These are phyloP conservation scores for Mesocricetus auratus DNA, from an alignment of 2,113 vertebrate genomes.

Conservation along the genomic window DNA sequence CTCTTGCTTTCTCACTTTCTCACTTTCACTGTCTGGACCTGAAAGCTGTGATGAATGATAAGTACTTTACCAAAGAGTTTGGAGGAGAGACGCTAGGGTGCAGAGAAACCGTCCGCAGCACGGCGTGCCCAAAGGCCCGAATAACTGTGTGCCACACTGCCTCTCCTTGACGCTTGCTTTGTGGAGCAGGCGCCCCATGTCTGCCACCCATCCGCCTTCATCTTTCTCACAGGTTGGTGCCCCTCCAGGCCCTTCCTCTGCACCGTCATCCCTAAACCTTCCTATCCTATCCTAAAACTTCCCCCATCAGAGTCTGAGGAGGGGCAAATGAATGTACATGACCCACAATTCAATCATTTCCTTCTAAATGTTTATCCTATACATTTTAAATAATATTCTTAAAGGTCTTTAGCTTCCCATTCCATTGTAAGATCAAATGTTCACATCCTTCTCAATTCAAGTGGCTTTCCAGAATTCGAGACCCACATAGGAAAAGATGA, in stretches of 20 bases:
- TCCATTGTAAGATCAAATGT: conserved; percentile 26
- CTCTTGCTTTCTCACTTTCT: neutral
- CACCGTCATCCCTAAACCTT: neutral
- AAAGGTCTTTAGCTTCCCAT: conserved; percentile 20
- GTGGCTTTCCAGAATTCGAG: conserved; percentile 31
- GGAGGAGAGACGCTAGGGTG: neutral
- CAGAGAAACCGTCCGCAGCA: neutral
- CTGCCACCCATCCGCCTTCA: neutral
- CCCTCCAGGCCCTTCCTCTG: neutral
- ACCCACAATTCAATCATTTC: neutral
- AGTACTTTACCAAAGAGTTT: neutral
- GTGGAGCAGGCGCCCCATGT: too few relatives aligned
- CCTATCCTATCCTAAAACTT: neutral
- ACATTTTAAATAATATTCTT: neutral
- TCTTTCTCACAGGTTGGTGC: neutral
- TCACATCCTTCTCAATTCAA: conserved; percentile 23
- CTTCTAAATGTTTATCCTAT: conserved; percentile 7
- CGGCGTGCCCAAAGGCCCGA: neutral
- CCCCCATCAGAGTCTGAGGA: neutral
- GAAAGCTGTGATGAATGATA: neutral
- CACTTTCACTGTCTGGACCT: neutral
- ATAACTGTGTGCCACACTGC: neutral
- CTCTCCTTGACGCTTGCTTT: neutral
- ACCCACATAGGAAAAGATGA: conserved; percentile 8
- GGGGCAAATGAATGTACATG: neutral